A percentile compares a stretch with the other conserved stretches of the same genome.
phyloP scores from a whole-genome alignment of 2,888 invertebrate genomes.

The Heliconius erato region DNA sequence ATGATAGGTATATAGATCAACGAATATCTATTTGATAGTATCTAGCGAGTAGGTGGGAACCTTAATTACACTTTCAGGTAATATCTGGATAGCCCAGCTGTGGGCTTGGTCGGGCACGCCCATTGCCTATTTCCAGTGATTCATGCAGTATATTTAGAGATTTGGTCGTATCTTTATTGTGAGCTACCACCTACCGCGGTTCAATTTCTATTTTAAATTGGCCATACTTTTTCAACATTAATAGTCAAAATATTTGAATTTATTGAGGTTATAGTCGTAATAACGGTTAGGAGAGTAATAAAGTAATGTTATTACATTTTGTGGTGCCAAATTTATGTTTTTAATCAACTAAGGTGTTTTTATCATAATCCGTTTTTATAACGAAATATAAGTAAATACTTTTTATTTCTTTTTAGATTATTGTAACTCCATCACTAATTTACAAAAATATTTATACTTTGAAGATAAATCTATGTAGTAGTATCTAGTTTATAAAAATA shows the following conservation, averaged over 20 bases:
- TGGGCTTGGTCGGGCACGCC: constrained; percentile 51
- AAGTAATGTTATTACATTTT: background rate
- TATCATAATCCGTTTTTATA: constrained; percentile 6
- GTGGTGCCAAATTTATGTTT: background rate
- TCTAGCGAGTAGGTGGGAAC: constrained; percentile 58
- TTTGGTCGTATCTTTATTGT: constrained; percentile 1
- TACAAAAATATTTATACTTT: background rate
- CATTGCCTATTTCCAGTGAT: constrained; percentile 29
- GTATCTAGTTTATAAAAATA: too few species aligned
- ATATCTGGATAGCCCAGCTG: constrained; percentile 44
- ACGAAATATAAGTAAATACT: background rate
- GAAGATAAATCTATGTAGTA: too few species aligned
- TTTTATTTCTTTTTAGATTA: background rate
- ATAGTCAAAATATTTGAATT: background rate
- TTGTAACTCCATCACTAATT: background rate
- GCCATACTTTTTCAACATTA: background rate
- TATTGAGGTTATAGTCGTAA: background rate
- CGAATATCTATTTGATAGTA: constrained; percentile 50
- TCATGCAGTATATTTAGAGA: constrained; percentile 12
- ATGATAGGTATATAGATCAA: constrained; percentile 31
- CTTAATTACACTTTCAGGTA: constrained; percentile 70
- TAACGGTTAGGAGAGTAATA: background rate
- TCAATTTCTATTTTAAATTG: background rate
- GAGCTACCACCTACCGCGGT: background rate
- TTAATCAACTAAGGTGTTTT: constrained; percentile 1